Base-by-base conservation (phyloP, 2,797 vertebrate genomes). In the Dicrostonyx torquatus region DNA sequence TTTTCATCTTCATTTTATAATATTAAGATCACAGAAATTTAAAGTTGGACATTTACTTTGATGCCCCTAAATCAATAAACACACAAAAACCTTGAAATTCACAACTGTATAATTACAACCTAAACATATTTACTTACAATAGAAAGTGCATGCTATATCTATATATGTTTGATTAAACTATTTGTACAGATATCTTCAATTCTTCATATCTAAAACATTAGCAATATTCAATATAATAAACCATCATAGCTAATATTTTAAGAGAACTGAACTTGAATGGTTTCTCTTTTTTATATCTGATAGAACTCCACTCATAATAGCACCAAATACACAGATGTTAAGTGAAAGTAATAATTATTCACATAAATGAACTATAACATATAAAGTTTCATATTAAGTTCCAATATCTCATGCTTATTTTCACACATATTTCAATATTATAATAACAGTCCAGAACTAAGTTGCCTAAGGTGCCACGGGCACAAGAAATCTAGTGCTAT, bases 301-400 rank as follows among this genome's bases (percentile, higher is more conserved):
- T 3, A 87, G 26, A 18, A 70, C 20, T 78, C 62, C 26, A 91
- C 24, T 78, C 2, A 79, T 17, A 85, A 22, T 2, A 90, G 24
- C 55, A 94, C 14, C 45, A 90, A 68, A 93, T 50, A 83, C 17
- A 55, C 5, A 90, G 40, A 87, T 40, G 20, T 12, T 89, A 60
- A 80, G 40, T 75, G 14, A 68, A 87, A 83, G 45, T 31, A 85
- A 87, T 90, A 90, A 55, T 58, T 58, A 64, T 73, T 73, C 26
- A 55, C 14, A 75, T 50, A 50, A 86, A 13, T 66, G 84, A 94
- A 86, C 64, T 86, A 78, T 29, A 77, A 64, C 31, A 92, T 4
- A 12, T 80, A 93, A 96, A 97, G 94, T 82, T 55, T 78, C 31
- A 94, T 68, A 64, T 50, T 50, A 91, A 90, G 14, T 83, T 70